Base-by-base conservation (phyloP, 2,797 vertebrate species). In the Mus caroli region DNA sequence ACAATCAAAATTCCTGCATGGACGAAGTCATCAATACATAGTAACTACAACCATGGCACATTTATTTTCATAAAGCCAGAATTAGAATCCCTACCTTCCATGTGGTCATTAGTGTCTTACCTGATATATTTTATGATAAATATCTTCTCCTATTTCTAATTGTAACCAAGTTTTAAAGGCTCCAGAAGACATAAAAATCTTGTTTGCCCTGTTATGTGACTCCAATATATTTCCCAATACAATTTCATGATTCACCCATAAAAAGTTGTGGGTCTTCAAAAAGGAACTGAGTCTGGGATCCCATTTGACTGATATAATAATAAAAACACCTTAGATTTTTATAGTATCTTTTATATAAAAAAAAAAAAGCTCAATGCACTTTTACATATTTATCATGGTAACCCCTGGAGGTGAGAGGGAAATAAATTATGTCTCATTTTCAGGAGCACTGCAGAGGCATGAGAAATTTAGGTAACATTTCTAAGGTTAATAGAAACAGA, bases 301-400 rank as follows among this genome's bases (percentile, higher is more conserved):
- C 50, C 84, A 79, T 94, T 89, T 97, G 93, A 97, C 83, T 97
- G 96, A 94, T 92, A 93, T 4, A 95, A 96, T 97, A 96, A 95
- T 94, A 96, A 97, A 98, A 97, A 96, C 43, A 96, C 85, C 94
- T 97, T 96, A 90, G 92, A 90, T 92, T 95, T 95, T 97, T 97
- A 97, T 95, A 95, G 91, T 97, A 52, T 31, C n/a, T 97, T 97
- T 97, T 94, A 97, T 96, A 93, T 93, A 94, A 8, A 46, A 10
- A 50, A 10, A 50, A 50, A 94, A 96, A 96, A 94, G 64, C 95
- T 97, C 89, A 95, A 95, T 83, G 60, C 69, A 93, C 76, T 95
- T 96, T 97, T 94, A 97, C 84, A 92, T 97, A 97, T 97, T 97
- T 95, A 96, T 97, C 95, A 93, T 76, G 94, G 71, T 91, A 97